phyloP scores from a whole-genome alignment of 1,140 invertebrate genomes.

The Drosophila funebris region DNA sequence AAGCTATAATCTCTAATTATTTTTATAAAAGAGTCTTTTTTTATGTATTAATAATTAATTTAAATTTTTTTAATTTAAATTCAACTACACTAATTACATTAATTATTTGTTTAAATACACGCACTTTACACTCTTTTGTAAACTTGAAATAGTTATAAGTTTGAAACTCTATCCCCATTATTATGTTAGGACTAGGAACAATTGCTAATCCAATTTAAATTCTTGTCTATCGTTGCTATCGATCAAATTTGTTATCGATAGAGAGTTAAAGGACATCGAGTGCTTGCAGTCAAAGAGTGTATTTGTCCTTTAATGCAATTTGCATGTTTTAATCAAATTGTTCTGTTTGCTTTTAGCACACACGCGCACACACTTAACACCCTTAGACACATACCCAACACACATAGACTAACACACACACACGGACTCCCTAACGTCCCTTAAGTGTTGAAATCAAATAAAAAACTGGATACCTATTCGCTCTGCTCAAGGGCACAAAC shows the following conservation, averaged over 20 bases:
- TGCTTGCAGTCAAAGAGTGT: background rate
- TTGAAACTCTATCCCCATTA: too few species aligned
- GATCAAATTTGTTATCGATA: background rate
- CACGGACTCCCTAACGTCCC: background rate
- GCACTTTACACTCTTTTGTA: too few species aligned
- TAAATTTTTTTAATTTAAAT: too few species aligned
- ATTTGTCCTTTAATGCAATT: conserved; percentile 38
- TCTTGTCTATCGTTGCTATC: background rate
- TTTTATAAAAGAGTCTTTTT: too few species aligned
- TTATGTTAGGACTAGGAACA: too few species aligned
- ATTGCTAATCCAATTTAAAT: background rate
- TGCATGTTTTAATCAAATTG: conserved; percentile 74
- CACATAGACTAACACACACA: background rate
- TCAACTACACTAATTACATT: too few species aligned
- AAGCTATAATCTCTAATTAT: too few species aligned
- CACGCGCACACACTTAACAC: background rate
- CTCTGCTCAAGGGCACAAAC: conserved; percentile 49
- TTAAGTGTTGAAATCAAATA: conserved; percentile 24
- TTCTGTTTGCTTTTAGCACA: conserved; percentile 38
- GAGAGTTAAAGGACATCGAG: background rate
- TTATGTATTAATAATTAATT: too few species aligned
- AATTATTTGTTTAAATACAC: too few species aligned
- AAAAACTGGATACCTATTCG: conserved; percentile 29
- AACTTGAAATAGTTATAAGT: too few species aligned
- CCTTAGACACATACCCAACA: background rate